Percentiles rank a stretch among this genome's conserved stretches.
phyloP scores from a whole-genome alignment of 2,888 invertebrate genomes.

The Drosophila subquinaria region DNA sequence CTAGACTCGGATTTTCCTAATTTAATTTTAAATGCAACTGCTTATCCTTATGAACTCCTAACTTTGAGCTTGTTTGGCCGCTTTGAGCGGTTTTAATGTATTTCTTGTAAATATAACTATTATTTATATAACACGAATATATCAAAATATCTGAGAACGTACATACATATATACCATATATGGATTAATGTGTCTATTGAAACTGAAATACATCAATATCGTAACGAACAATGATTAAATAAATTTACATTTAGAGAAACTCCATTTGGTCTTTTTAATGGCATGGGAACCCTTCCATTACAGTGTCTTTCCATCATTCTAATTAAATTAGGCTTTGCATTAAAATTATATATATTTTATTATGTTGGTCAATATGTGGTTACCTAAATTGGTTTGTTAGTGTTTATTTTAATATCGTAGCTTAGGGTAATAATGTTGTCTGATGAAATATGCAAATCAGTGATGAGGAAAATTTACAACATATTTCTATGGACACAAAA shows the following conservation, averaged over 20 bases:
- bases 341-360: background rate
- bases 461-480: too few relatives aligned
- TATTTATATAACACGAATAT: slow-evolving; percentile 26
- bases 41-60: slow-evolving; percentile 7
- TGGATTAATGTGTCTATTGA: slow-evolving; percentile 66
- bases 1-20: slow-evolving; percentile 2
- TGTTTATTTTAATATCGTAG: background rate
- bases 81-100: slow-evolving; percentile 44
- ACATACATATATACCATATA: slow-evolving; percentile 45
- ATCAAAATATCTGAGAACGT: slow-evolving; percentile 49
- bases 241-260: slow-evolving; percentile 78
- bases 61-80: slow-evolving; percentile 26
- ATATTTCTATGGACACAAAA: too few relatives aligned
- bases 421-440: background rate
- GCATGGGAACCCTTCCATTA: background rate
- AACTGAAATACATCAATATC: slow-evolving; percentile 59
- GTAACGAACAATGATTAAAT: slow-evolving; percentile 67
- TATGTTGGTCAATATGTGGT: background rate
- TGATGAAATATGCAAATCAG: too few relatives aligned
- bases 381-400: background rate
- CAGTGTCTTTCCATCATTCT: too few relatives aligned
- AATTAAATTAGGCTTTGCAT: background rate
- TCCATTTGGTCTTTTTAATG: slow-evolving; percentile 30
- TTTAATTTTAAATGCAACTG: background rate
- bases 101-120: slow-evolving; percentile 61